Percentiles rank a stretch among this genome's conserved stretches.
These are phyloP conservation scores for Cerceris ruficornis DNA, from an alignment of 2,888 invertebrate genomes.

Conservation along the genomic window DNA sequence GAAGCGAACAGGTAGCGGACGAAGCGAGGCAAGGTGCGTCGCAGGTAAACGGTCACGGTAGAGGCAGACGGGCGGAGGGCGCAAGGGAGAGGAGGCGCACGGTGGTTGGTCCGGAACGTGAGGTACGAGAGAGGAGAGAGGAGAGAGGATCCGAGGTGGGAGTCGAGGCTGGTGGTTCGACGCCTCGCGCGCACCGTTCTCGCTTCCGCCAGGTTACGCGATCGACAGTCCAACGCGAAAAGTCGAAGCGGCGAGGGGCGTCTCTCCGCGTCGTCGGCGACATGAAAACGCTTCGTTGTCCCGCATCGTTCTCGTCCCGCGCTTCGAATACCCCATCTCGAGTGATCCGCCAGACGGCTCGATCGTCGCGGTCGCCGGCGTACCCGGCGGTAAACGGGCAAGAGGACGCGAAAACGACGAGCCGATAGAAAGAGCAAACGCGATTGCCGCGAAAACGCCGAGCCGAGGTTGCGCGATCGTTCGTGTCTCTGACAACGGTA, in stretches of 20 bases:
- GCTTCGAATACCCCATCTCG: not conserved
- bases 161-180: conserved; percentile 71
- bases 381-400: no score
- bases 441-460: no score
- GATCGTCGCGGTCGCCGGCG: no score
- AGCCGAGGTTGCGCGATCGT: not conserved
- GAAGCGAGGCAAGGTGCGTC: no score
- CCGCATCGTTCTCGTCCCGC: not conserved
- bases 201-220: conserved; percentile 19
- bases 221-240: conserved; percentile 74
- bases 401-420: no score
- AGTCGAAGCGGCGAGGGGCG: conserved; percentile 60
- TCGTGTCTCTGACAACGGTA: not conserved
- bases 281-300: not conserved
- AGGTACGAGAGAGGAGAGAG: not conserved
- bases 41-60: conserved; percentile 60
- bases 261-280: not conserved
- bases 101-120: not conserved
- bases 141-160: conserved; percentile 63
- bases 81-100: not conserved
- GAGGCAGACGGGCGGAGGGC: conserved; percentile 5
- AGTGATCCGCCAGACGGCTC: no score
- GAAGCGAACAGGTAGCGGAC: conserved; percentile 7
- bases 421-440: no score
- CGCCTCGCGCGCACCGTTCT: not conserved